Conservation (phyloP, 2,888 invertebrate species). For the Acrobasis repandana region DNA sequence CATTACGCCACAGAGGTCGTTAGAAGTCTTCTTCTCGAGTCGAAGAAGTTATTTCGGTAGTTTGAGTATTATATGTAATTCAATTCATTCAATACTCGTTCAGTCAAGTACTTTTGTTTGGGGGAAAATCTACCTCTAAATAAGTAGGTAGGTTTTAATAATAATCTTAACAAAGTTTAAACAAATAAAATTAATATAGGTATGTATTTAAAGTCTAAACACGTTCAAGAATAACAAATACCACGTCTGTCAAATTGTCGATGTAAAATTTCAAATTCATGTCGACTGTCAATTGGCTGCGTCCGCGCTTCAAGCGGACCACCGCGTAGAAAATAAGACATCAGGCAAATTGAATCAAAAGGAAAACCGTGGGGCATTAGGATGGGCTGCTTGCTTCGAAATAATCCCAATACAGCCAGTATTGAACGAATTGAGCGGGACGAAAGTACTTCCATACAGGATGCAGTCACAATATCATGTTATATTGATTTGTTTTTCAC, state of each 20-base stretch:
- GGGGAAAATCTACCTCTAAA: too few relatives aligned
- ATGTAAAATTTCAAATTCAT: constrained; percentile 16
- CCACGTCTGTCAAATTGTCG: constrained; percentile 12
- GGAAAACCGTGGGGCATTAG: constrained; percentile 71
- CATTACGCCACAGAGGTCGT: too few relatives aligned
- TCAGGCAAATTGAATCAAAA: constrained; percentile 74
- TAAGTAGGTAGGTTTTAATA: too few relatives aligned
- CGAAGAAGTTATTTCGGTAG: too few relatives aligned
- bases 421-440: constrained; percentile 47
- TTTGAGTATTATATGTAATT: too few relatives aligned
- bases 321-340: constrained; percentile 77
- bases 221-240: background rate
- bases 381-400: constrained; percentile 60
- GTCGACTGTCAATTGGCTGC: constrained; percentile 9
- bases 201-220: too few relatives aligned
- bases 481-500: too few relatives aligned
- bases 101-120: too few relatives aligned
- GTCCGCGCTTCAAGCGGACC: constrained; percentile 47
- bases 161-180: too few relatives aligned
- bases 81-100: too few relatives aligned
- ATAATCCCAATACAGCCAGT: constrained; percentile 67
- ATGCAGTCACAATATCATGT: constrained; percentile 32
- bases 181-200: too few relatives aligned
- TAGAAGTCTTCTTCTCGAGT: too few relatives aligned
- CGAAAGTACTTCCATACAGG: constrained; percentile 45